A percentile compares a stretch with the other conserved stretches of the same genome.
These are phyloP conservation scores for Chaetorhynchus papuensis DNA, from an alignment of 2,113 vertebrate genomes.

Conservation along the genomic window DNA sequence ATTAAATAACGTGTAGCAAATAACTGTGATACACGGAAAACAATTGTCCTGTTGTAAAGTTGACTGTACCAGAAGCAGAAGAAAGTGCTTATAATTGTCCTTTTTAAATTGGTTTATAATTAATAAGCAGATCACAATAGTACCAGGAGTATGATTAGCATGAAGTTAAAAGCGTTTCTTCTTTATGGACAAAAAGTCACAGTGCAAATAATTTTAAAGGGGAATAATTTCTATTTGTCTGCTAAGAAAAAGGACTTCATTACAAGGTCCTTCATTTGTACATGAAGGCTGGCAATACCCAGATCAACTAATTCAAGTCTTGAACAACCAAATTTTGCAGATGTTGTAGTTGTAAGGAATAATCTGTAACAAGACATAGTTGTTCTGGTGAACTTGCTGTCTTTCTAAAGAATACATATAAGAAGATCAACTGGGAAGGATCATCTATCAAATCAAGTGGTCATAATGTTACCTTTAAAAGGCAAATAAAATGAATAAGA, in stretches of 20 bases:
- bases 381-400: not conserved
- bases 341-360: not conserved
- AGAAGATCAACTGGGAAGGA: not conserved
- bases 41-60: not conserved
- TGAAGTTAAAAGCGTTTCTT: not conserved
- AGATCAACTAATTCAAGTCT: not conserved
- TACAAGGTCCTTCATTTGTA: not conserved
- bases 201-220: not conserved
- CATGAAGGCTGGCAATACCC: not conserved
- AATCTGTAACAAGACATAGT: not conserved
- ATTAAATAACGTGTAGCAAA: not conserved
- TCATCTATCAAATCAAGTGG: not conserved
- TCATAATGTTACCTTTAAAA: not conserved
- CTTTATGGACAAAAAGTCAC: not conserved
- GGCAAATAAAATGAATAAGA: accelerated
- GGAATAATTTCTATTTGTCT: not conserved
- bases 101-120: not conserved
- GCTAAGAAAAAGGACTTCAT: not conserved
- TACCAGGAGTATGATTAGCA: not conserved
- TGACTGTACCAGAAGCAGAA: not conserved
- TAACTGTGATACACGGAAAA: not conserved
- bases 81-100: not conserved
- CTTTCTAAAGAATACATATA: not conserved
- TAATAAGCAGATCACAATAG: not conserved
- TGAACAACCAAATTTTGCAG: not conserved